Percentiles rank a stretch among this genome's conserved stretches.
Evolutionary conservation across 2,888 invertebrate species (phyloP).

Genomic region (Apodemia duryi): DNA sequence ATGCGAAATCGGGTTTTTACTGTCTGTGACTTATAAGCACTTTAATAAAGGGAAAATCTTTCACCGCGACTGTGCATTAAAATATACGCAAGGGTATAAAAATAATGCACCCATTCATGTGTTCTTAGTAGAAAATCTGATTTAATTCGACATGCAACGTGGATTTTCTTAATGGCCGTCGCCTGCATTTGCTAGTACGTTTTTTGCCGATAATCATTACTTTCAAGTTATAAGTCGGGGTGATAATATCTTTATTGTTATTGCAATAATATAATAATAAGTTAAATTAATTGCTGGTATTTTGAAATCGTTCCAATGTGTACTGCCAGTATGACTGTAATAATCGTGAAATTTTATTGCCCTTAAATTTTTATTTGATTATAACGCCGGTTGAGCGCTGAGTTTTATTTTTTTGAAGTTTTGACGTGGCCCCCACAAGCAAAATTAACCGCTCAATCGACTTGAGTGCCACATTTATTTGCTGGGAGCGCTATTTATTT

Average conservation of each 20-base stretch:
- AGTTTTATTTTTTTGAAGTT: slow-evolving; percentile 11
- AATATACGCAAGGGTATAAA: neutral
- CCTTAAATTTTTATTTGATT: slow-evolving; percentile 27
- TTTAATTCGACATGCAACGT: slow-evolving; percentile 14
- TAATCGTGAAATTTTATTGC: slow-evolving; percentile 31
- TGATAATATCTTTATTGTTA: slow-evolving; percentile 23
- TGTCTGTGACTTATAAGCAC: too few relatives aligned
- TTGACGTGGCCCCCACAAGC: neutral
- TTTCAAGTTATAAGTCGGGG: slow-evolving; percentile 17
- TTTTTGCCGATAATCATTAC: slow-evolving; percentile 17
- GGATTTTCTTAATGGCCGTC: slow-evolving; percentile 11
- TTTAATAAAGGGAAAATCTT: too few relatives aligned
- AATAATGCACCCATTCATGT: slow-evolving; percentile 9
- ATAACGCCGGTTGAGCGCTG: neutral
- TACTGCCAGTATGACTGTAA: slow-evolving; percentile 25
- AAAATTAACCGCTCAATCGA: slow-evolving; percentile 6
- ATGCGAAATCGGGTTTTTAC: too few relatives aligned
- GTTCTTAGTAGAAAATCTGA: slow-evolving; percentile 13
- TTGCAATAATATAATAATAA: slow-evolving; percentile 25
- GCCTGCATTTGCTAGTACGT: slow-evolving; percentile 16
- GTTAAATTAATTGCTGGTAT: slow-evolving; percentile 28
- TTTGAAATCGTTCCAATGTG: slow-evolving; percentile 33
- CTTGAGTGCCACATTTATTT: slow-evolving; percentile 5
- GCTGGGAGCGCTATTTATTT: neutral
- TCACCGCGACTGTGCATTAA: neutral